These are phyloP conservation scores for Tympanoctomys barrerae DNA, from an alignment of 2,797 vertebrate species.

Conservation along the genomic window DNA sequence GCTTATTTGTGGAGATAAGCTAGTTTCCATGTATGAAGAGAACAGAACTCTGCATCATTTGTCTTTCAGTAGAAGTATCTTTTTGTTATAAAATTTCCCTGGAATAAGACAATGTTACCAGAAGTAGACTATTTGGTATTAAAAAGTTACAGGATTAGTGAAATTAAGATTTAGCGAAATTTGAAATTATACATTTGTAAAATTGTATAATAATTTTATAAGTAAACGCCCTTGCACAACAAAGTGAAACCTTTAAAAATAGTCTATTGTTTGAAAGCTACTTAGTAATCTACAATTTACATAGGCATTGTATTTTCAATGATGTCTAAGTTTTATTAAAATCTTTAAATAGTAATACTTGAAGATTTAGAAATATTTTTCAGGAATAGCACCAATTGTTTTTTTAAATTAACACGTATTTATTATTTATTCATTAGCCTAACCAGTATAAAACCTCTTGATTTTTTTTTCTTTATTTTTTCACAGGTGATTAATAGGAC, in stretches of 20 bases:
- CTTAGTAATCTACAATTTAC: not conserved
- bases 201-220: not conserved
- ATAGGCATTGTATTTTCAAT: not conserved
- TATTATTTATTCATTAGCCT: constrained; percentile 28
- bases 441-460: constrained; percentile 14
- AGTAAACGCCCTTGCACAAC: not conserved
- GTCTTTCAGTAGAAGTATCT: not conserved
- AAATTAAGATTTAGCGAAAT: constrained; percentile 39
- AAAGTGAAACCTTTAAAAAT: not conserved
- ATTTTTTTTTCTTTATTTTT: too few relatives aligned
- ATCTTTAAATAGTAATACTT: not conserved
- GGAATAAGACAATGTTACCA: constrained; percentile 40
- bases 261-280: constrained; percentile 10
- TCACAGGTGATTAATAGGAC: too few relatives aligned
- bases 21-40: constrained; percentile 42
- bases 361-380: constrained; percentile 13
- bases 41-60: not conserved
- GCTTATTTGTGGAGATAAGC: constrained; percentile 31
- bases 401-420: constrained; percentile 2
- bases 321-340: constrained; percentile 7
- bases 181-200: constrained; percentile 42
- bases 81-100: constrained; percentile 38
- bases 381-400: too few relatives aligned
- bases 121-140: constrained; percentile 1
- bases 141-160: constrained; percentile 32